Base-by-base conservation (phyloP, 2,797 vertebrate genomes). In the Ara ararauna region DNA sequence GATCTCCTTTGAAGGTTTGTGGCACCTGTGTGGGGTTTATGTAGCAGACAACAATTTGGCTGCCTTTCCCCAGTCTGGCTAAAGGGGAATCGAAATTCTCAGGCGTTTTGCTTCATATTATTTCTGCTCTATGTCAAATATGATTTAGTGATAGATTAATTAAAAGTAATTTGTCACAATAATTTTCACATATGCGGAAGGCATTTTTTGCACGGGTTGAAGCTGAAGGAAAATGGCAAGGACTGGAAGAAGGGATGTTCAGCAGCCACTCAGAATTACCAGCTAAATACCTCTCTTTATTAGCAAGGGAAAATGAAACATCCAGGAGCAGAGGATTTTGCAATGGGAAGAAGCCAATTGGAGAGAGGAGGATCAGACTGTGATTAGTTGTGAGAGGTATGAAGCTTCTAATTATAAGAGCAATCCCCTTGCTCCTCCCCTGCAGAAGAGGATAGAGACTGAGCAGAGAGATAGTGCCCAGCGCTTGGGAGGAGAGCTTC, bases 121-220 rank as follows among this genome's bases (percentile, higher is more conserved):
- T 84, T 92, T 95, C 64, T 92, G 24, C 12, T 85, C 19, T n/a
- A 2, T 50, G 21, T 79, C 51, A 92, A 83, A 80, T 42, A 45
- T 26, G 2, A 77, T 90, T 85, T 87, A 61, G 54, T 65, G 61
- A 74, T 64, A 73, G 38, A 77, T 47, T 89, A 94, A 95, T 93
- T 87, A 74, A 51, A 92, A 85, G 7, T 42, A 34, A 62, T 65
- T 64, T 85, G 56, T 80, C 86, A 47, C 56, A 92, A 83, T 53
- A 92, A 17, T 68, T 93, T 74, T 65, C 23, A 19, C 38, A 36
- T 38, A 85, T 89, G 53, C 15, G 67, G 75, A 73, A 71, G 34
- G 18, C 45, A 19, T 87, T 79, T 88, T 80, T 32, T 65, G 11
- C 9, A 13, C 48, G 50, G 40, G 53, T 30, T 1, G 2, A 87